Base-by-base conservation (phyloP, 2,888 invertebrate genomes). In the Daptonema setosum region DNA sequence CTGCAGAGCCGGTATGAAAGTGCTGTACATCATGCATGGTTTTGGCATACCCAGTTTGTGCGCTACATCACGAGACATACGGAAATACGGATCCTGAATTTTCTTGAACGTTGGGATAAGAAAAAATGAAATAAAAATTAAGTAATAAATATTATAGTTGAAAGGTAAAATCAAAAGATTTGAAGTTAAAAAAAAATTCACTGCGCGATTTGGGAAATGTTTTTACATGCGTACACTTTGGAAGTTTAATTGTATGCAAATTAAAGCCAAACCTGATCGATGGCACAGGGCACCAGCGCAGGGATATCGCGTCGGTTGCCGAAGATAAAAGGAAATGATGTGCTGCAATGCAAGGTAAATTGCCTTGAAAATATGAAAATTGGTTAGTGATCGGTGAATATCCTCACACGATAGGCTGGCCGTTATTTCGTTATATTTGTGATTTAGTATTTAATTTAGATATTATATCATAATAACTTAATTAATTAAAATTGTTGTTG, bases 21-120 rank as follows among this genome's bases (percentile, higher is more conserved):
- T 77, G 22, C 63, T 65, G 71, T 88, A 88, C 30, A 87, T 70
- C 50, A 87, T 73, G 2, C 91, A 80, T 56, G 97, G 88, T 73
- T 99, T 87, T 22, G 81, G 80, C 72, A 80, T 78, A 64, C 87
- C 83, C 20, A 99, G 75, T 17, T 83, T 79, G 0, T 93, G 88
- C 0, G 93, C 88, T n/a, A 93, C 91, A 75, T 99, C 97, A 56
- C 97, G 79, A 0, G 90, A 84, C 93, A 99, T 91, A 35, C 97
- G 80, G 75, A 99, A 99, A 74, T 95, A 99, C 0, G 97, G 97
- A 76, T 99, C 97, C 78, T 80, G 45, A 51, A 59, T 43, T n/a
- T 17, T 28, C 35, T 43, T 43, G 29, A 17, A 20, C 1, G 22
- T n/a, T 8, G 24, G 35, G 24, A 50, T n/a, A n/a, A n/a, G n/a